These are phyloP conservation scores for Eupithecia tripunctaria DNA, from an alignment of 2,888 invertebrate species.

Conservation along the genomic window DNA sequence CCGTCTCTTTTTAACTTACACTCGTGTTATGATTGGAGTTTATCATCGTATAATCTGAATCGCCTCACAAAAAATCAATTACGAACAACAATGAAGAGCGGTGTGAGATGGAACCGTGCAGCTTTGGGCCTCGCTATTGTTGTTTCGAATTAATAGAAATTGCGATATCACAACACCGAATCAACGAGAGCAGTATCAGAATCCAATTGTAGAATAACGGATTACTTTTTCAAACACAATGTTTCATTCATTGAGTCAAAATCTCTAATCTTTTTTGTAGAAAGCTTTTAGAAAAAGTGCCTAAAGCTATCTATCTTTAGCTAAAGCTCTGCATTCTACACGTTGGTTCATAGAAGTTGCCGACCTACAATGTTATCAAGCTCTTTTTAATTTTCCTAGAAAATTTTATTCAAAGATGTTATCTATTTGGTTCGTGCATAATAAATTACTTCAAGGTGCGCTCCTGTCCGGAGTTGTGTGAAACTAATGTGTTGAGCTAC, in stretches of 20 bases:
- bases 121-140: constrained; percentile 67
- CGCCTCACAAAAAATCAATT: constrained; percentile 73
- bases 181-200: constrained; percentile 71
- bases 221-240: constrained; percentile 60
- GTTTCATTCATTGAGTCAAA: constrained; percentile 41
- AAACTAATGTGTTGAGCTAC: constrained; percentile 45
- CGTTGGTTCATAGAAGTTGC: constrained; percentile 18
- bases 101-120: constrained; percentile 68
- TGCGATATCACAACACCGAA: constrained; percentile 75
- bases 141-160: constrained; percentile 73
- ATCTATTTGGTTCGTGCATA: constrained; percentile 40
- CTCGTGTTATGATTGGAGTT: constrained; percentile 59
- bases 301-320: not conserved
- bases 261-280: not conserved
- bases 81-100: constrained; percentile 69
- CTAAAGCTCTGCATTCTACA: constrained; percentile 1
- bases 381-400: constrained; percentile 29
- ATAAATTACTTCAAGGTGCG: constrained; percentile 46
- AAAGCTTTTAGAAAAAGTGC: constrained; percentile 10
- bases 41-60: constrained; percentile 62
- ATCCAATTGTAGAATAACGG: constrained; percentile 71
- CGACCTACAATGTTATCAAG: constrained; percentile 18
- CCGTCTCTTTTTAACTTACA: constrained; percentile 62
- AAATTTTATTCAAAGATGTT: constrained; percentile 38
- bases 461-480: constrained; percentile 45